Base-by-base conservation (phyloP, 64 coral and sea anemone species). In the Platygyra sinensis region DNA sequence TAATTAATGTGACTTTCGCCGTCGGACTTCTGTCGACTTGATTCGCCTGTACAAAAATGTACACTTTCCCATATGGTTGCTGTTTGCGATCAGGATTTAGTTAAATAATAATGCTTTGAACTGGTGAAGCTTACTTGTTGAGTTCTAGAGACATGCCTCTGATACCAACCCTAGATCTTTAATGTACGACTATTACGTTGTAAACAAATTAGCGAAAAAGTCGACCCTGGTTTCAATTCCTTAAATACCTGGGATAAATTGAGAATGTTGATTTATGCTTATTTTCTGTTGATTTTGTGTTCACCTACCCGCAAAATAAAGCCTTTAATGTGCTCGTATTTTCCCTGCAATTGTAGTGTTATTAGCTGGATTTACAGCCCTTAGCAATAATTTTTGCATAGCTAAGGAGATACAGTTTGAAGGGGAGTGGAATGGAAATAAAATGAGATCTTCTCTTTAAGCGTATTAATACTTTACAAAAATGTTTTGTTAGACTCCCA, bases 151-250 rank as follows among this genome's bases (percentile, higher is more conserved):
- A 28, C 4, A 69, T 69, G 22, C 25, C 61, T 42, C 30, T 18
- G 3, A 18, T 31, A 30, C 2, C 10, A 20, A 57, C 15, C 59
- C 0, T 80, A 80, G 10, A 57, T 80, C 15, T 31, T 8, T 59
- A 30, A 71, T 42, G 73, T 79, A 24, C 30, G 14, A 60, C 30
- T 59, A 87, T 89, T 50, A 72, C 32, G 75, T 77, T 80, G 11
- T 84, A 55, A 89, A 93, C 79, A 62, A 94, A 89, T 52, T 83
- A 89, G 38, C 79, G 71, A 89, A 76, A 85, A 83, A 52, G 27
- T 54, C 61, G 65, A 79, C 28, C 36, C 65, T 89, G 28, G 79
- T 83, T 36, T 52, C 54, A 94, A 85, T 89, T 83, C 79, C 75
- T 82, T 14, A 74, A 52, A 88, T 93, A 60, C 76, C 52, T 50